Percentiles rank a stretch among this genome's conserved stretches.
These are phyloP conservation scores for Campoletis sonorensis DNA, from an alignment of 1,140 invertebrate genomes.

Conservation along the genomic window DNA sequence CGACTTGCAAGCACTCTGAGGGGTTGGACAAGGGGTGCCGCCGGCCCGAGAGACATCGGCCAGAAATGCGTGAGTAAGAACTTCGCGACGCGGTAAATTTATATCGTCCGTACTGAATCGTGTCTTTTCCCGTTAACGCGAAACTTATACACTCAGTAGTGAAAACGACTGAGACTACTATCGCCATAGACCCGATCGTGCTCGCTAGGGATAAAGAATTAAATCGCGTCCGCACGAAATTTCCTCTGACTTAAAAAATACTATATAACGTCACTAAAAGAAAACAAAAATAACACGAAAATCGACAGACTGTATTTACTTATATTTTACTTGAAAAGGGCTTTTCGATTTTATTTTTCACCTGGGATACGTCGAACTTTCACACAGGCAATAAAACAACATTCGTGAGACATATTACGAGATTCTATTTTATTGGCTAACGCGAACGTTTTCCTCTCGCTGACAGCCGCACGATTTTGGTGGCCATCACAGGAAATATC, in stretches of 20 bases:
- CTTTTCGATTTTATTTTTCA: too few species aligned
- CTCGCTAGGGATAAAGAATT: background rate
- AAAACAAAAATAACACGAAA: background rate
- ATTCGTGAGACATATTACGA: background rate
- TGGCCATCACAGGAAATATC: background rate
- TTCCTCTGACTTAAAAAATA: background rate
- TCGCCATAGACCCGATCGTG: background rate
- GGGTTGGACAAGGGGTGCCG: constrained; percentile 41
- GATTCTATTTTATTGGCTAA: background rate
- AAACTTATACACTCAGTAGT: background rate
- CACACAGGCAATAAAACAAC: background rate
- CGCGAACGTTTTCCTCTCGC: background rate
- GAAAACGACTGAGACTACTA: background rate
- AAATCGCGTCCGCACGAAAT: background rate
- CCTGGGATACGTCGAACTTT: background rate
- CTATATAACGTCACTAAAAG: background rate
- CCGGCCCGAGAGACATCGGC: constrained; percentile 64
- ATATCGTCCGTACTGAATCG: constrained; percentile 53
- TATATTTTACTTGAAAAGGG: too few species aligned
- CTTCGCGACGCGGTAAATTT: constrained; percentile 66
- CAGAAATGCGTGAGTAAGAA: constrained; percentile 72
- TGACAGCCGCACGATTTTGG: background rate
- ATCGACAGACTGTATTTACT: too few species aligned
- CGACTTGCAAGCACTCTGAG: constrained; percentile 46
- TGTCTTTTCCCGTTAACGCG: constrained; percentile 1